These are phyloP conservation scores for Coreius guichenoti DNA, from an alignment of 2,797 vertebrate genomes.

Conservation along the genomic window DNA sequence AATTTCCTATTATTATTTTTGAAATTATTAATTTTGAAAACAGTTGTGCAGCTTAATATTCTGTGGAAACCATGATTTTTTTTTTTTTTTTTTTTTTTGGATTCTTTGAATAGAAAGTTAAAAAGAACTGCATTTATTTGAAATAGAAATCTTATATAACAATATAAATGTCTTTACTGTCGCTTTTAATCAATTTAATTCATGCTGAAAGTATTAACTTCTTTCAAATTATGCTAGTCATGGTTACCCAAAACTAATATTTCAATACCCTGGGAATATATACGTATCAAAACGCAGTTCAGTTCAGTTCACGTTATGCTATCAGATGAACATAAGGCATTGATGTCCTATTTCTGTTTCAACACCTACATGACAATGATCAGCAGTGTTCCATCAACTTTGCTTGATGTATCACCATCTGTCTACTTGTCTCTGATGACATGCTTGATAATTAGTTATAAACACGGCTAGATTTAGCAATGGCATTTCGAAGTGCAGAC, in stretches of 20 bases:
- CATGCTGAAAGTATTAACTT: neutral
- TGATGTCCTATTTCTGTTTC: neutral
- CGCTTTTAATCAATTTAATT: neutral
- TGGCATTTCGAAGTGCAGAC: conserved; percentile 8
- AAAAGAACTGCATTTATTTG: neutral
- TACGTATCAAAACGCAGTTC: neutral
- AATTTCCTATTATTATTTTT: neutral
- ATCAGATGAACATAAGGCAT: neutral
- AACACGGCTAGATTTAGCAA: conserved; percentile 39
- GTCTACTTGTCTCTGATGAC: conserved; percentile 36
- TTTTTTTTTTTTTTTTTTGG: neutral
- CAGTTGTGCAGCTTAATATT: neutral
- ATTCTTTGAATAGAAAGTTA: neutral
- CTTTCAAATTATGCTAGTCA: neutral
- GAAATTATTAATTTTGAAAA: neutral
- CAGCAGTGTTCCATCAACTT: conserved; percentile 35
- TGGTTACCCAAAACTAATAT: neutral
- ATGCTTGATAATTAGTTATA: conserved; percentile 37
- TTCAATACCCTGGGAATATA: neutral
- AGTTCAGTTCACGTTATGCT: neutral
- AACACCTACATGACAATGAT: conserved; percentile 36
- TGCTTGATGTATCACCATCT: conserved; percentile 41
- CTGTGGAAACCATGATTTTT: neutral
- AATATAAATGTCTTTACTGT: neutral
- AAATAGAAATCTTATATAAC: neutral